Evolutionary conservation across 2,888 invertebrate species (phyloP).

Genomic region (Ennomos erosarius): DNA sequence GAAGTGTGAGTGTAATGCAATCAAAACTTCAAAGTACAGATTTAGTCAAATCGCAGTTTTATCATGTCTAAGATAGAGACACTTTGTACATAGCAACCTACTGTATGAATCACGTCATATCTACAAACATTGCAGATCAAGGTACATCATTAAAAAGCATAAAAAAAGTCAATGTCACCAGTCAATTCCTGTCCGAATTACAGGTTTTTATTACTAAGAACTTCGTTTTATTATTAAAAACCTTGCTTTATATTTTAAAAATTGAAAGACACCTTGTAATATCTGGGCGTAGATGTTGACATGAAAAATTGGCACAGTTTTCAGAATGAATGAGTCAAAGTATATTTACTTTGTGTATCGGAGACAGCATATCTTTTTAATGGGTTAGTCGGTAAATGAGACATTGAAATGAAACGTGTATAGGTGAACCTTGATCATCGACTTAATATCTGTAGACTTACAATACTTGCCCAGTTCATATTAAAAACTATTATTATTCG

Average conservation of each 20-base stretch:
- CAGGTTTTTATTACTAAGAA: slow-evolving; percentile 24
- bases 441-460: too few species aligned
- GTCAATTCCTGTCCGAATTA: slow-evolving; percentile 25
- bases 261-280: slow-evolving; percentile 20
- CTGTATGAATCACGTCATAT: neutral
- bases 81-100: too few species aligned
- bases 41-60: too few species aligned
- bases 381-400: slow-evolving; percentile 27
- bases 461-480: too few species aligned
- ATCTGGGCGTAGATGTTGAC: slow-evolving; percentile 18
- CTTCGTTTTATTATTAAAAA: slow-evolving; percentile 15
- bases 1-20: too few species aligned
- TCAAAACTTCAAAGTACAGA: too few species aligned
- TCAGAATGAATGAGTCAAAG: slow-evolving; percentile 27
- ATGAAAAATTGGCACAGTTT: slow-evolving; percentile 29
- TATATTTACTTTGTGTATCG: slow-evolving; percentile 26
- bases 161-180: slow-evolving; percentile 23
- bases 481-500: too few species aligned
- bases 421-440: slow-evolving; percentile 1
- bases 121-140: slow-evolving; percentile 4
- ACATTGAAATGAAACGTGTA: slow-evolving; percentile 1
- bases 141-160: neutral
- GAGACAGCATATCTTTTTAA: slow-evolving; percentile 23
- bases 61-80: too few species aligned
- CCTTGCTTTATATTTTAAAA: slow-evolving; percentile 19